These are phyloP conservation scores for Podarcis muralis DNA, from an alignment of 2,113 vertebrate genomes.

Conservation along the genomic window DNA sequence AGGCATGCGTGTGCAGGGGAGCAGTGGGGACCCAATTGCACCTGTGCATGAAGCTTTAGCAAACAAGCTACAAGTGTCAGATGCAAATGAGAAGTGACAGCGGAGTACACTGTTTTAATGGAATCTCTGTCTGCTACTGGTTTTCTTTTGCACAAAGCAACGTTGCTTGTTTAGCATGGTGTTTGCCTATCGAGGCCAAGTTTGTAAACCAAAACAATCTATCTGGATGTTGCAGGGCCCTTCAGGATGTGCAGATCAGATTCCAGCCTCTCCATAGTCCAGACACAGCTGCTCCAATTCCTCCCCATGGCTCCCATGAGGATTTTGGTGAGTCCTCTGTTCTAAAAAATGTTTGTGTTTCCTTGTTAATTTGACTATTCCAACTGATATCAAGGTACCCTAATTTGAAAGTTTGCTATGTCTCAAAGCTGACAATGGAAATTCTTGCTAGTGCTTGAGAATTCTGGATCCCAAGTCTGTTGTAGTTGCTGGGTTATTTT, in stretches of 20 bases:
- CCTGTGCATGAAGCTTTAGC: too few relatives aligned
- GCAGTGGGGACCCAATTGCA: too few relatives aligned
- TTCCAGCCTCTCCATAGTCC: constrained; percentile 89
- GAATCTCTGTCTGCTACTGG: neutral
- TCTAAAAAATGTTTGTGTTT: too few relatives aligned
- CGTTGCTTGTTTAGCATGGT: neutral
- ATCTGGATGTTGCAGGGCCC: constrained; percentile 75
- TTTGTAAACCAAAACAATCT: constrained; percentile 33
- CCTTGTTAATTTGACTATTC: too few relatives aligned
- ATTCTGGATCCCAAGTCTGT: too few relatives aligned
- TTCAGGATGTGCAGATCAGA: constrained; percentile 97
- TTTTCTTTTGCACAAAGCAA: neutral
- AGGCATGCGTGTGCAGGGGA: too few relatives aligned
- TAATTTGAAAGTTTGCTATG: too few relatives aligned
- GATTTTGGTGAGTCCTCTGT: constrained; percentile 82
- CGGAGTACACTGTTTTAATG: neutral
- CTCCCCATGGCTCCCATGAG: constrained; percentile 81
- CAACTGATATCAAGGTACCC: too few relatives aligned
- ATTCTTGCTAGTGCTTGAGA: too few relatives aligned
- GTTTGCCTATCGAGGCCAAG: neutral
- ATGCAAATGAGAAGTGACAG: neutral
- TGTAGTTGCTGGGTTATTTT: too few relatives aligned
- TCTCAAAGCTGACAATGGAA: too few relatives aligned
- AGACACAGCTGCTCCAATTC: constrained; percentile 75
- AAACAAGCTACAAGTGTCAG: neutral